Evolutionary conservation across 2,888 invertebrate genomes (phyloP), one percentile per base, ranked within the genome.

Genomic region (Agrenia bidenticulata): DNA sequence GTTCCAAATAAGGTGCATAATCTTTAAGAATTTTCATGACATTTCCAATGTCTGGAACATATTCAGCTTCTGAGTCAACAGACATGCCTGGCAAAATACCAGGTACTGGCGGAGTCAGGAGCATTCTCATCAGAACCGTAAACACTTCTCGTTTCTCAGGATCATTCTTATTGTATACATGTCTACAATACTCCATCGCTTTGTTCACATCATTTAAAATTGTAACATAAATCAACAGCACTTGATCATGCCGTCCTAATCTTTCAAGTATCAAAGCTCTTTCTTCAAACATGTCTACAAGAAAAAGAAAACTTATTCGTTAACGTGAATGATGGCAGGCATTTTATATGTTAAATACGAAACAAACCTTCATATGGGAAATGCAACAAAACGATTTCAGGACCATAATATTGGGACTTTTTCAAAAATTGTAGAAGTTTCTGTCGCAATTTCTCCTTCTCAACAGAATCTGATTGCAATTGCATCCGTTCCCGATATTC

Each of bases 241-340:
- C 95, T 79, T 95, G 90, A 77, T 95, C 92, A 79, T 99, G 97
- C 70, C 90, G 84, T 0, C 92, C 93, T 24, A 97, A 82, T 76
- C 91, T 88, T 0, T 96, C 97, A 49, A 97, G 82, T 67, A 99
- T 88, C n/a, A 98, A 85, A 0, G 98, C 97, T 67, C 95, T 85
- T 80, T 98, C 98, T 79, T 97, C 95, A 78, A 91, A 88, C 77
- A 98, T 82, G 64, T 82, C 86, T 86, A 76, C 7, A 19, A n/a
- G n/a, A 45, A 17, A 45, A 45, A 45, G 5, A 24, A 54, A 21
- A n/a, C n/a, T n/a, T n/a, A n/a, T n/a, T n/a, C n/a, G n/a, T n/a
- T n/a, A n/a, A n/a, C n/a, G n/a, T 9, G 24, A 23, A 24, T 9
- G 9, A 32, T 17, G 17, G 19, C 13, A 49, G 17, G 49, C 17